Conservation (phyloP, 2,888 invertebrate genomes). For the Pristionchus entomophagus region DNA sequence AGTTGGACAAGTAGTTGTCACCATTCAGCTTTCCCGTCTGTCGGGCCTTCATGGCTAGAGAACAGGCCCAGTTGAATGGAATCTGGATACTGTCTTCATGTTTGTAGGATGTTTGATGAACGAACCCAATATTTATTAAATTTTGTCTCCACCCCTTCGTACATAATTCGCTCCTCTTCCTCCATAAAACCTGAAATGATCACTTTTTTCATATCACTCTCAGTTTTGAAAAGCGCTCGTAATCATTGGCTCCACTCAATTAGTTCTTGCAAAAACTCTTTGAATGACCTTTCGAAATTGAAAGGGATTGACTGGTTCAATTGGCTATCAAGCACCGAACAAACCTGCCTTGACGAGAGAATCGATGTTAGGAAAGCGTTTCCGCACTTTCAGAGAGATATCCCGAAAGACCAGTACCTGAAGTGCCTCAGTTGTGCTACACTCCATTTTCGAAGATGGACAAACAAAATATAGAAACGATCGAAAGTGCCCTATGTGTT, state of each 20-base stretch:
- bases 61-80: constrained; percentile 70
- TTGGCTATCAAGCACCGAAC: no score
- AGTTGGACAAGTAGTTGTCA: constrained; percentile 27
- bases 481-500: not conserved
- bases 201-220: not conserved
- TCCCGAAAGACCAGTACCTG: constrained; percentile 45
- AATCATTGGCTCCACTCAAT: not conserved
- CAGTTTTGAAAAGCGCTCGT: not conserved
- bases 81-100: not conserved
- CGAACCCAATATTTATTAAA: constrained; percentile 70
- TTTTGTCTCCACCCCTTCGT: constrained; percentile 55
- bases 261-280: not conserved
- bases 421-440: no score
- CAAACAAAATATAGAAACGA: not conserved
- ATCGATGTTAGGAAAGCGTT: constrained; percentile 44
- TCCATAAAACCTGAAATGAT: constrained; percentile 66
- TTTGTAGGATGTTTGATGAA: not conserved
- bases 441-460: no score
- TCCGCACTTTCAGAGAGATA: constrained; percentile 44
- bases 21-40: constrained; percentile 24
- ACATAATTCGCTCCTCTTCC: constrained; percentile 61
- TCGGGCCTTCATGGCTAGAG: constrained; percentile 48
- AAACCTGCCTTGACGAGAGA: constrained; percentile 47
- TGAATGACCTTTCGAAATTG: not conserved
- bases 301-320: no score